These are phyloP conservation scores for Leptatherina wallacei DNA, from an alignment of 2,797 vertebrate genomes.

Conservation along the genomic window DNA sequence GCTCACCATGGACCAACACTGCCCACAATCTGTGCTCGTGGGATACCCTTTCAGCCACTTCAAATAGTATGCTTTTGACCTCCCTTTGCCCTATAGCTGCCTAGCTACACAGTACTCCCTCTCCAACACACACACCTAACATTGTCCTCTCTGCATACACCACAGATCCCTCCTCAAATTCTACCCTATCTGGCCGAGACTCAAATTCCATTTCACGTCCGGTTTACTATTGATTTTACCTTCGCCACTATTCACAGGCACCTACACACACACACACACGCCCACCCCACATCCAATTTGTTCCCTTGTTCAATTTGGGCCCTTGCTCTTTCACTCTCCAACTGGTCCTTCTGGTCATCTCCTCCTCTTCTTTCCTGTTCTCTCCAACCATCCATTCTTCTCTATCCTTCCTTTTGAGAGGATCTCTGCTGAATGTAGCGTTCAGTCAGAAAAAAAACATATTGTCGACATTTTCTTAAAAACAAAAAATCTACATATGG, in stretches of 20 bases:
- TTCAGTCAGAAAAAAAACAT: conserved; percentile 54
- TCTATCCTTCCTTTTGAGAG: conserved; percentile 49
- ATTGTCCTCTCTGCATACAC: conserved; percentile 62
- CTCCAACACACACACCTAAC: conserved; percentile 19
- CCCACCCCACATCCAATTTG: conserved; percentile 60
- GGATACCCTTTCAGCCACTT: conserved; percentile 72
- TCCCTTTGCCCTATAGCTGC: conserved; percentile 63
- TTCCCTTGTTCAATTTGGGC: conserved; percentile 28
- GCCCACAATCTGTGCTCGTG: conserved; percentile 57
- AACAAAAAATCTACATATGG: conserved; percentile 41
- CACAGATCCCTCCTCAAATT: conserved; percentile 70
- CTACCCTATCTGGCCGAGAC: conserved; percentile 73
- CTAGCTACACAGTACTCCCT: conserved; percentile 24
- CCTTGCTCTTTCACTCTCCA: conserved; percentile 50
- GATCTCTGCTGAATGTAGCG: conserved; percentile 41
- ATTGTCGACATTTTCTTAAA: conserved; percentile 57
- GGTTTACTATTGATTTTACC: conserved; percentile 84
- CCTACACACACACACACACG: conserved; percentile 23
- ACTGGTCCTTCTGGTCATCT: conserved; percentile 40
- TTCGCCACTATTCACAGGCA: conserved; percentile 68
- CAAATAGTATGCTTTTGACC: conserved; percentile 77
- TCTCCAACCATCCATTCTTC: conserved; percentile 52
- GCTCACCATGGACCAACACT: conserved; percentile 52
- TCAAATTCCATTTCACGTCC: conserved; percentile 83
- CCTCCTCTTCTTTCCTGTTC: conserved; percentile 42